These are phyloP conservation scores for Ectemnius continuus DNA, from an alignment of 2,888 invertebrate species.

Conservation along the genomic window DNA sequence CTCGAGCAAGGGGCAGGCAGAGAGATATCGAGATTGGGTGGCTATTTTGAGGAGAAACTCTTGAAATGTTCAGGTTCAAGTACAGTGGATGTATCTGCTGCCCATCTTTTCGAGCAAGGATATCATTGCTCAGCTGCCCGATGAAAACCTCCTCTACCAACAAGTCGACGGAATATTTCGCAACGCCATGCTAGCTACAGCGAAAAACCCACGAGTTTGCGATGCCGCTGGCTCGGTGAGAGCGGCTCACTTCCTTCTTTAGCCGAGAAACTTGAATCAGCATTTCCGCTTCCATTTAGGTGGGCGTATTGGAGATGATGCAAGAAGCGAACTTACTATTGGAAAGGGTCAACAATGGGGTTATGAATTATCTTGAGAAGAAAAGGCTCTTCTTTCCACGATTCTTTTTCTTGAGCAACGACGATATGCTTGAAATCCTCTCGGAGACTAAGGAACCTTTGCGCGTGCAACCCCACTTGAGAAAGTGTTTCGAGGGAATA, in stretches of 20 bases:
- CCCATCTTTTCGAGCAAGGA: slow-evolving; percentile 94
- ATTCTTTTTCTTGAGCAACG: slow-evolving; percentile 94
- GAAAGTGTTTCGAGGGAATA: slow-evolving; percentile 94
- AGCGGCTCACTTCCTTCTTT: too few species aligned
- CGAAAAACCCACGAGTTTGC: slow-evolving; percentile 83
- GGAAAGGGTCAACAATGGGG: slow-evolving; percentile 90
- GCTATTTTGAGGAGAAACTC: too few species aligned
- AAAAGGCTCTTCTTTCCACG: slow-evolving; percentile 91
- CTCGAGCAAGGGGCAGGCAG: too few species aligned
- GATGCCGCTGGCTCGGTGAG: slow-evolving; percentile 82
- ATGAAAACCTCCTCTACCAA: slow-evolving; percentile 88
- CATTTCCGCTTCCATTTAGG: slow-evolving; percentile 42
- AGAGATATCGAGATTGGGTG: too few species aligned
- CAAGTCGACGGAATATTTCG: slow-evolving; percentile 86
- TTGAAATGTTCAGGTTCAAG: slow-evolving; percentile 81
- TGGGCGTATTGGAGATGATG: slow-evolving; percentile 86
- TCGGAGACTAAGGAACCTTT: slow-evolving; percentile 93
- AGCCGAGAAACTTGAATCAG: slow-evolving; percentile 25
- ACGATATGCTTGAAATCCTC: slow-evolving; percentile 93
- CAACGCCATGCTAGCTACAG: slow-evolving; percentile 83
- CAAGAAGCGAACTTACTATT: slow-evolving; percentile 84
- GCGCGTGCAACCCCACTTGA: slow-evolving; percentile 90
- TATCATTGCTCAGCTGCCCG: slow-evolving; percentile 91
- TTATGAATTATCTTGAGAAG: slow-evolving; percentile 90
- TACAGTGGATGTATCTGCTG: slow-evolving; percentile 91